These are phyloP conservation scores for Sesamia nonagrioides DNA, from an alignment of 1,140 invertebrate species.

Conservation along the genomic window DNA sequence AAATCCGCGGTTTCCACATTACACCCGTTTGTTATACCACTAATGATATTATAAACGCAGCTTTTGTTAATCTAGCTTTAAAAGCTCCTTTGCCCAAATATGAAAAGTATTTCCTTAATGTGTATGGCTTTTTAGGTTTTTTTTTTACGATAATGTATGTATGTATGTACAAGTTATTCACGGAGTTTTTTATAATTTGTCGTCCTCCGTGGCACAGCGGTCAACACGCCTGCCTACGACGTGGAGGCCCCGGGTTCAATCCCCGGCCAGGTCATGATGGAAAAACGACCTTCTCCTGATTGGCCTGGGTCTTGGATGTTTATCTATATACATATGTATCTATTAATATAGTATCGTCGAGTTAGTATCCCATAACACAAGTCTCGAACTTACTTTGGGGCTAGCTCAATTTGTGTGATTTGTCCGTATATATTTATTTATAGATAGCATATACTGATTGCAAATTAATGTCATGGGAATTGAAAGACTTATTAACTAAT, in stretches of 20 bases:
- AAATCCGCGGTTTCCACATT: constrained; percentile 64
- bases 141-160: not conserved
- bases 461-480: not conserved
- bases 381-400: too few relatives aligned
- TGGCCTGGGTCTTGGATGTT: too few relatives aligned
- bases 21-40: constrained; percentile 62
- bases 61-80: constrained; percentile 51
- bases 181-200: not conserved
- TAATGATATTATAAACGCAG: constrained; percentile 70
- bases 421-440: too few relatives aligned
- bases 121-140: not conserved
- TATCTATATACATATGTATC: too few relatives aligned
- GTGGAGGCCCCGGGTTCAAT: too few relatives aligned
- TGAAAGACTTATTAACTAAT: constrained; percentile 1
- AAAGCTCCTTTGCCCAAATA: constrained; percentile 44
- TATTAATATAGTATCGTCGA: too few relatives aligned
- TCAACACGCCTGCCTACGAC: too few relatives aligned
- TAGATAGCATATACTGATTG: constrained; percentile 9
- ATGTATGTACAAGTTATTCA: not conserved
- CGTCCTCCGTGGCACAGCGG: too few relatives aligned
- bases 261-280: too few relatives aligned
- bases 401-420: too few relatives aligned
- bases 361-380: too few relatives aligned
- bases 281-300: too few relatives aligned
- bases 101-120: constrained; percentile 43